Evolutionary conservation across 2,113 vertebrate species (phyloP), one percentile per base, ranked within the genome.

Genomic region (Myocastor coypus): DNA sequence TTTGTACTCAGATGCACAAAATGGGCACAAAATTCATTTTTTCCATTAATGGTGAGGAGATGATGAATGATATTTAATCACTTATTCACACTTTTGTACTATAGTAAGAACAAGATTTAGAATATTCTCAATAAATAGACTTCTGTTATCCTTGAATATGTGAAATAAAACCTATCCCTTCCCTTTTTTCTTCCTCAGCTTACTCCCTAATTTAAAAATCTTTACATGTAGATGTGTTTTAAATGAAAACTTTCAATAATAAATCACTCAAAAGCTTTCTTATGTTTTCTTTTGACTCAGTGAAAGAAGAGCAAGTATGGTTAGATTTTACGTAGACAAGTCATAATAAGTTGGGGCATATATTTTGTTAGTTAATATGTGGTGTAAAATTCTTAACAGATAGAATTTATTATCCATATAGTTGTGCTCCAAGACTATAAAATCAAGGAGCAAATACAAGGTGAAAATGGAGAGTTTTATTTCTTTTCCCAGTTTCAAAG

Each of bases 21-120:
- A 78, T 40, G 52, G 52, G 1, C 28, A 89, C 19, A 77, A 77
- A 17, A 55, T 57, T 26, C 1, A 55, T 46, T 52, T 95, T 66
- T 77, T 83, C 32, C 82, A 34, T 7, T 86, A 63, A 1, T 26
- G 17, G 42, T 77, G 73, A 22, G 69, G 89, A 86, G 80, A 68
- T 73, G 69, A 91, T 83, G 52, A 96, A 84, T 95, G 30, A 7
- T 32, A 87, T 34, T 69, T 95, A 97, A 92, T 91, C 92, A 42
- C 13, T 22, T 91, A 73, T 81, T 95, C n/a, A 92, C 6, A 68
- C 10, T 81, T 87, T 59, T 81, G 12, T 91, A 19, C 6, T 46
- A 91, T 34, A 85, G n/a, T 78, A 59, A 91, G 10, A 10, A 52
- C 17, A 92, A 24, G 37, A 85, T 94, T 78, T 94, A 28, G 42